A percentile compares a stretch with the other conserved stretches of the same genome.
Evolutionary conservation across 2,888 invertebrate species (phyloP).

Genomic region (Eupithecia centaureata): DNA sequence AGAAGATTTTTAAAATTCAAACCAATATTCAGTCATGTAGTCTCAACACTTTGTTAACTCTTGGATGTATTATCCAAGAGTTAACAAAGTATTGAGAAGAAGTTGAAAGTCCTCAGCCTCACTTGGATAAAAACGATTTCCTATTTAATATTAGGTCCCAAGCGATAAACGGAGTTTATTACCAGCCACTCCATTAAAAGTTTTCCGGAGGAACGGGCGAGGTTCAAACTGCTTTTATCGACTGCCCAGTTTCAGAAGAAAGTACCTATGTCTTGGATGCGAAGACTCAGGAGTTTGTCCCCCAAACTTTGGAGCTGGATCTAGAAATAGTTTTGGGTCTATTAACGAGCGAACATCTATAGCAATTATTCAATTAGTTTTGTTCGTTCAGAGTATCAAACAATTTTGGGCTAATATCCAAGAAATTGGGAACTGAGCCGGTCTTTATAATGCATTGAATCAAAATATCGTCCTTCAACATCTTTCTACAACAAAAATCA

Average conservation of each 20-base stretch:
- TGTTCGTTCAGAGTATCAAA: too few relatives aligned
- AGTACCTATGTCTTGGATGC: slow-evolving; percentile 3
- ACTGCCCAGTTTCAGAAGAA: slow-evolving; percentile 22
- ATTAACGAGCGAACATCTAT: too few relatives aligned
- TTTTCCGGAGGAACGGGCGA: slow-evolving; percentile 46
- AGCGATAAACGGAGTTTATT: slow-evolving; percentile 51
- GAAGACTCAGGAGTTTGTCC: background rate
- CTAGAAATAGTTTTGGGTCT: background rate
- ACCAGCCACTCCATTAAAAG: slow-evolving; percentile 70
- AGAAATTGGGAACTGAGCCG: too few relatives aligned
- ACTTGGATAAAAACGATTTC: slow-evolving; percentile 29
- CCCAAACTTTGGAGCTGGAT: background rate
- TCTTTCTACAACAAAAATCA: background rate
- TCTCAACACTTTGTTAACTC: background rate
- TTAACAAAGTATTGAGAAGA: too few relatives aligned
- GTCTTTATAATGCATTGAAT: too few relatives aligned
- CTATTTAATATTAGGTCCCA: slow-evolving; percentile 48
- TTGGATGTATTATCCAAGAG: too few relatives aligned
- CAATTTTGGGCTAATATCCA: too few relatives aligned
- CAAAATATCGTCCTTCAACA: too few relatives aligned
- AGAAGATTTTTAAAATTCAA: background rate
- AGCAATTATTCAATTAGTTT: too few relatives aligned
- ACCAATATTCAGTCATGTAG: background rate
- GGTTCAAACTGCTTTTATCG: slow-evolving; percentile 44
- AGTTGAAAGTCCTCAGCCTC: background rate